Evolutionary conservation across 2,113 vertebrate species (phyloP).

Genomic region (Falcunculus frontatus): DNA sequence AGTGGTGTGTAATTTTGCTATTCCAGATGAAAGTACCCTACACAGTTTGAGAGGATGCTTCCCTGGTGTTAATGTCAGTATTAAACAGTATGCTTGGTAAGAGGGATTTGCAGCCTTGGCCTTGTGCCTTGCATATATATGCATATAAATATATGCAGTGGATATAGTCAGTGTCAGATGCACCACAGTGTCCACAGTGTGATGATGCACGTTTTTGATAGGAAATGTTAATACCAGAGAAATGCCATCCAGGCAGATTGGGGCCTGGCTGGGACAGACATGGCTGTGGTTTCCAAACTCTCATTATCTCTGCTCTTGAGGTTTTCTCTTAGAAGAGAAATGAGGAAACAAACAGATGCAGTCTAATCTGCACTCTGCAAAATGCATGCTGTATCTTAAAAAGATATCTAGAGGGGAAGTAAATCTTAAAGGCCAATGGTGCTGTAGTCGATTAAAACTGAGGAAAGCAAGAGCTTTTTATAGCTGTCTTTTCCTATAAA

Average conservation of each 20-base stretch:
- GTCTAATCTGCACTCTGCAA: not conserved
- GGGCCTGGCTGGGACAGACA: not conserved
- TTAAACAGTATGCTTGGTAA: not conserved
- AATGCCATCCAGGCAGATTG: not conserved
- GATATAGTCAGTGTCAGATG: not conserved
- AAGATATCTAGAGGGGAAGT: not conserved
- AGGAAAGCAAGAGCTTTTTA: conserved; percentile 41
- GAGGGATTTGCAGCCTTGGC: not conserved
- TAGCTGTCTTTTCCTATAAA: conserved; percentile 53
- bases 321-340: not conserved
- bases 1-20: not conserved
- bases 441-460: conserved; percentile 46
- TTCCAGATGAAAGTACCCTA: not conserved
- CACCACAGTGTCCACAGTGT: rapidly evolving
- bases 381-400: not conserved
- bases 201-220: not conserved
- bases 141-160: not conserved
- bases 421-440: conserved; percentile 17
- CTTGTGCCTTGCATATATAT: not conserved
- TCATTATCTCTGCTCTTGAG: not conserved
- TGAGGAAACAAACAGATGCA: not conserved
- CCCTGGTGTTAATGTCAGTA: not conserved
- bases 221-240: not conserved
- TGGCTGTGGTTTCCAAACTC: not conserved
- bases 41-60: not conserved